Evolutionary conservation across 1,140 invertebrate genomes (phyloP), one percentile per base, ranked within the genome.

Genomic region (Samia ricini): DNA sequence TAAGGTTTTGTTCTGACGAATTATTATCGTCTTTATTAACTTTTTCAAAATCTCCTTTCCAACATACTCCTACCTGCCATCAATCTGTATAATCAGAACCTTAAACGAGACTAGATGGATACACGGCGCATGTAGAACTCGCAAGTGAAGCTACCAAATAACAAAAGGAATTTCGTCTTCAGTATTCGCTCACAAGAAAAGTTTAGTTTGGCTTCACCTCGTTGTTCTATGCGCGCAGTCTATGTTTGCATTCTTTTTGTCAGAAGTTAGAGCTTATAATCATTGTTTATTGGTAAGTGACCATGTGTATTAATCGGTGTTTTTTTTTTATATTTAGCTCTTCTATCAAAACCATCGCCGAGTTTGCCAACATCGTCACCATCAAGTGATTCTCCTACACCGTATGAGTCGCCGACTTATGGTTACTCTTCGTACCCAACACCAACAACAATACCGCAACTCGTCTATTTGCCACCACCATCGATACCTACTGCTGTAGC

Each of bases 391-490:
- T 19, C 54, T 19, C 29, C 51, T 6, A 19, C 55, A 36, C 61
- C 63, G 0, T 76, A 72, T 60, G 81, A 85, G 21, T 55, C 68
- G 0, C n/a, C 72, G 1, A 70, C 64, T 22, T 78, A 82, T 36
- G 50, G 19, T 26, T 74, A 57, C 48, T 12, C 50, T 60, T 20
- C 59, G n/a, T 76, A 76, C 21, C 49, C 64, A 12, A n/a, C 60
- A 15, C 7, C 68, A 2, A 21, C 63, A 5, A 22, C 64, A 24
- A 8, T 64, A 19, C 74, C 75, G 2, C 81, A 78, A 61, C 58
- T 83, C 12, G 62, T 85, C 23, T 85, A 77, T 54, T 64, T 79
- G 6, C 56, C 78, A 1, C 64, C 71, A 52, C 52, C 72, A 10
- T 60, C 48, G 26, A 29, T 10, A 29, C 26, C 26, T 1, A 12